Base-by-base conservation (phyloP, 2,113 vertebrate genomes). In the Actinemys pallida region DNA sequence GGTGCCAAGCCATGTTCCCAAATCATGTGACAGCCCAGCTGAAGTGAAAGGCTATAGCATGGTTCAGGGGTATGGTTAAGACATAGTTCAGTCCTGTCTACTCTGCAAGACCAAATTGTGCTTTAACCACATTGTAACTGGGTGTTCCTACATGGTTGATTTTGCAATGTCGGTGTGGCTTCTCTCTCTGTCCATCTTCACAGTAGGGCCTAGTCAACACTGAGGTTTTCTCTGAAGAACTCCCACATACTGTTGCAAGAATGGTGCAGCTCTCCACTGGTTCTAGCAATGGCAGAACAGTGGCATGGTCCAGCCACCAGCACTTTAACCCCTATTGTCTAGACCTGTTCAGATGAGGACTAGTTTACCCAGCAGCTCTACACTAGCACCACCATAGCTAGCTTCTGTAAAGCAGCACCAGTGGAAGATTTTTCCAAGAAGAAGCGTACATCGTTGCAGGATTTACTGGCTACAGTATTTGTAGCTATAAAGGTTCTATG, bases 11-110 rank as follows among this genome's bases (percentile, higher is more conserved):
- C 85, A 86, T 81, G 49, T 96, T 96, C 87, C 94, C 93, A 94
- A 96, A 93, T 86, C 72, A 89, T 27, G 14, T 90, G 83, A 79
- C 10, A 95, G 86, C 84, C 90, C 86, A 95, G 29, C 10, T 59
- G 53, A 93, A 90, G 88, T 3, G 25, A 93, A 90, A 96, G 78
- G 89, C 81, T 89, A 81, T 84, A 22, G 31, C 78, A 79, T 83
- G 90, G 94, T 84, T 96, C 90, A 95, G 90, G 87, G 89, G 76
- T 83, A 87, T 84, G 52, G 78, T 91, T 59, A 93, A 93, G 83
- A 93, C 83, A 93, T 56, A n/a, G 84, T 81, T 92, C 92, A 85
- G 87, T 27, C 35, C 39, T 83, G 53, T 50, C 81, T 88, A 87
- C 29, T 14, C 1, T 57, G 16, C 87, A 79, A 83, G 87, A 95